Conservation (phyloP, 2,113 vertebrate genomes). For the Trochalopteron elliotii region DNA sequence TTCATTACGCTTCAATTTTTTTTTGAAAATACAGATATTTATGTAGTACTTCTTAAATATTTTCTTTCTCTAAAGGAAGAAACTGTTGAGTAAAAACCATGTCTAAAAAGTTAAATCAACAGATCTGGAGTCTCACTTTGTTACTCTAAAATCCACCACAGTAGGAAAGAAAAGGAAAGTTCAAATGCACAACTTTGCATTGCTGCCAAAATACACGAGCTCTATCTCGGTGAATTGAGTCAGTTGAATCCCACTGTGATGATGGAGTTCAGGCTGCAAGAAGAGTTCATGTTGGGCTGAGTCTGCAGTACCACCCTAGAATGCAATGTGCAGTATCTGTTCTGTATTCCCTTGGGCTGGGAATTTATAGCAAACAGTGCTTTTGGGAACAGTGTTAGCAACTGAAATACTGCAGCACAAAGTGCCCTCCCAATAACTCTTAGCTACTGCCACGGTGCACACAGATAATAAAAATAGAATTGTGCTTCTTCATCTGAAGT, state of each 20-base stretch:
- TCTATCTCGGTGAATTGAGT: constrained; percentile 64
- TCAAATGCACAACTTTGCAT: constrained; percentile 73
- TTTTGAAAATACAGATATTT: neutral
- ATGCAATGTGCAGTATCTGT: constrained; percentile 56
- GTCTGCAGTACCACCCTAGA: constrained; percentile 61
- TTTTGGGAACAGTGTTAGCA: constrained; percentile 66
- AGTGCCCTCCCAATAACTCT: constrained; percentile 66
- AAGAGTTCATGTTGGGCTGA: constrained; percentile 68
- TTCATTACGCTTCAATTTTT: neutral
- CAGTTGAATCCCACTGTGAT: constrained; percentile 76
- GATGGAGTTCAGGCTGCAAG: constrained; percentile 75
- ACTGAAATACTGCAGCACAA: constrained; percentile 71
- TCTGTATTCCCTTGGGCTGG: constrained; percentile 52
- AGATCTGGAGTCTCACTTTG: constrained; percentile 51
- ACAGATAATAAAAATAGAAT: constrained; percentile 71
- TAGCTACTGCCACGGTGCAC: constrained; percentile 49
- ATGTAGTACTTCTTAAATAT: neutral
- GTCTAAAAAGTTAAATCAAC: constrained; percentile 57
- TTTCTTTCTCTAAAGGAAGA: constrained; percentile 2
- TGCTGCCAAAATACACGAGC: constrained; percentile 76
- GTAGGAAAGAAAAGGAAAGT: constrained; percentile 75
- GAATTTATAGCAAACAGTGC: constrained; percentile 71
- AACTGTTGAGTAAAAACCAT: neutral
- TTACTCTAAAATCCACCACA: constrained; percentile 71
- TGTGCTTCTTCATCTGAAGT: constrained; percentile 58